phyloP scores from a whole-genome alignment of 2,113 vertebrate species.

The Lepidothrix coronata region DNA sequence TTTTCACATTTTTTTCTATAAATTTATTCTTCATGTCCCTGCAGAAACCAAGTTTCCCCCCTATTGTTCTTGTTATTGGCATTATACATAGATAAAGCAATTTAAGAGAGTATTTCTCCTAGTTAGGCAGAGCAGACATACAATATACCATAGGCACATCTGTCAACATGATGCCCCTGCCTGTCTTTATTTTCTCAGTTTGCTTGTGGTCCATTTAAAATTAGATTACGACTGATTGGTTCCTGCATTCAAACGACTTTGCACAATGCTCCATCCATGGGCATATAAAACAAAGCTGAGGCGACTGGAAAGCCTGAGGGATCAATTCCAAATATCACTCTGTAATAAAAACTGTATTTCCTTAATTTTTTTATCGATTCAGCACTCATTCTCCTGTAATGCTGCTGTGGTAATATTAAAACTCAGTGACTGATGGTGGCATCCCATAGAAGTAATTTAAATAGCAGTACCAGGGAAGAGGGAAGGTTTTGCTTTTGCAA shows the following conservation, averaged over 20 bases:
- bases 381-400: constrained; percentile 54
- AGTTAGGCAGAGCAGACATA: neutral
- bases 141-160: neutral
- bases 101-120: constrained; percentile 18
- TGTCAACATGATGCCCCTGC: neutral
- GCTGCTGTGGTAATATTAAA: constrained; percentile 58
- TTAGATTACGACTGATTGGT: constrained; percentile 27
- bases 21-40: neutral
- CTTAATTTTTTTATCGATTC: constrained; percentile 68
- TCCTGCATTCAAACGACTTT: constrained; percentile 31
- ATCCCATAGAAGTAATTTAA: constrained; percentile 26
- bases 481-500: neutral
- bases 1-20: neutral
- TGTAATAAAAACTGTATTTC: constrained; percentile 69
- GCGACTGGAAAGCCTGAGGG: constrained; percentile 58
- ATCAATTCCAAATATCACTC: constrained; percentile 70
- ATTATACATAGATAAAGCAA: constrained; percentile 9
- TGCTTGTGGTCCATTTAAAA: constrained; percentile 51
- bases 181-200: constrained; percentile 31
- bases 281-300: constrained; percentile 42
- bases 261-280: neutral
- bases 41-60: neutral
- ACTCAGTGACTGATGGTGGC: constrained; percentile 17
- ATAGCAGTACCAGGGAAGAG: neutral
- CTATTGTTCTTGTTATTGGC: constrained; percentile 18